Evolutionary conservation across 2,797 vertebrate species (phyloP).

Genomic region (Sciurus vulgaris): DNA sequence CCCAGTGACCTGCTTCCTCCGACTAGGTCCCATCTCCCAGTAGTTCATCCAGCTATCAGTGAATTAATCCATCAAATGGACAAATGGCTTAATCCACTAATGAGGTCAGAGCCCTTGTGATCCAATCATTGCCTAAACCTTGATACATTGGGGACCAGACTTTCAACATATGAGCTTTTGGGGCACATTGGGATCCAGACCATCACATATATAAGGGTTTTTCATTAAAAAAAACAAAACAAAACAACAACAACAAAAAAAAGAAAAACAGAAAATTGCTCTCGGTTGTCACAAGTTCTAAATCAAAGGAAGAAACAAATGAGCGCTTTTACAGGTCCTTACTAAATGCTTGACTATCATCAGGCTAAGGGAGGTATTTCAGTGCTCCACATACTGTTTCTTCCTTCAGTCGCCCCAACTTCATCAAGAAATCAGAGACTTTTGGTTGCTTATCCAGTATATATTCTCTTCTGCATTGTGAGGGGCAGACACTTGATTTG

Average conservation of each 20-base stretch:
- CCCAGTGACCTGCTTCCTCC: too few species aligned
- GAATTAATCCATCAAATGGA: too few species aligned
- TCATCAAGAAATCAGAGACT: not conserved
- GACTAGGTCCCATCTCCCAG: too few species aligned
- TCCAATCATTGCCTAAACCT: too few species aligned
- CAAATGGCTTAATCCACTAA: not conserved
- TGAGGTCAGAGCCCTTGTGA: too few species aligned
- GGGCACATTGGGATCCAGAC: too few species aligned
- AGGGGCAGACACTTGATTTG: not conserved
- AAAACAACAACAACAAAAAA: too few species aligned
- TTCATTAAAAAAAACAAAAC: too few species aligned
- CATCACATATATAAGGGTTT: too few species aligned
- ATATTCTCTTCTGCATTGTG: not conserved
- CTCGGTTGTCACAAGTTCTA: not conserved
- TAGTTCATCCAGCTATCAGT: too few species aligned
- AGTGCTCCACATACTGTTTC: not conserved
- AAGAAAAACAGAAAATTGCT: not conserved
- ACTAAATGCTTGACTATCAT: not conserved
- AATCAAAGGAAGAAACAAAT: not conserved
- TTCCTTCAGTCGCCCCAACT: not conserved
- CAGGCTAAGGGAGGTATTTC: not conserved
- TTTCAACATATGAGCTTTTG: too few species aligned
- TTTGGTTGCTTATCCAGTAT: not conserved
- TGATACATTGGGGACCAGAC: too few species aligned
- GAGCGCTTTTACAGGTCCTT: not conserved